A percentile compares a stretch with the other conserved stretches of the same genome.
Evolutionary conservation across 1,140 invertebrate species (phyloP).

Genomic region (Zaprionus vittiger): DNA sequence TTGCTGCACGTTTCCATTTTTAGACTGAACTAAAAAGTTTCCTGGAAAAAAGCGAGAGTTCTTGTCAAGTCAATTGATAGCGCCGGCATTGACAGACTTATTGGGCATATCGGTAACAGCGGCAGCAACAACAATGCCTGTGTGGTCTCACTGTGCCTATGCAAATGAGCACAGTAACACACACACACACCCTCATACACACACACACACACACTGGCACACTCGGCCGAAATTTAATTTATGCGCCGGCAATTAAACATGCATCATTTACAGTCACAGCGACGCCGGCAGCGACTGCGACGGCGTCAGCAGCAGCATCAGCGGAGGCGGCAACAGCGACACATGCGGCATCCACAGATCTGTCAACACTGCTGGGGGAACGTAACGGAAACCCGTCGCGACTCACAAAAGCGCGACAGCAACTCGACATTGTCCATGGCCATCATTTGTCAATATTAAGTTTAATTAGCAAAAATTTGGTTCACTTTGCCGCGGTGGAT

Average conservation of each 20-base stretch:
- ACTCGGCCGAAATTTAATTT: conserved; percentile 75
- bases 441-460: conserved; percentile 82
- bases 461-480: conserved; percentile 73
- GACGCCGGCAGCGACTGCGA: conserved; percentile 41
- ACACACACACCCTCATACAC: conserved; percentile 4
- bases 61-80: conserved; percentile 45
- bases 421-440: conserved; percentile 68
- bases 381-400: conserved; percentile 38
- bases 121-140: conserved; percentile 51
- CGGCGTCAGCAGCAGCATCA: conserved; percentile 55
- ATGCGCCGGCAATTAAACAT: conserved; percentile 81
- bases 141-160: conserved; percentile 53
- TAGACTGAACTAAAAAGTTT: conserved; percentile 23
- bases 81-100: conserved; percentile 49
- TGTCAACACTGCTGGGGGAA: conserved; percentile 68
- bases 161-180: conserved; percentile 52
- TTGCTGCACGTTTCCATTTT: not conserved
- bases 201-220: conserved; percentile 18
- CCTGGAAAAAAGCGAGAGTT: conserved; percentile 29
- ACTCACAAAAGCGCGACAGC: conserved; percentile 47
- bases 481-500: conserved; percentile 12
- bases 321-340: conserved; percentile 69
- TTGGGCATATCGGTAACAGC: conserved; percentile 40
- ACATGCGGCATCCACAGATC: conserved; percentile 70
- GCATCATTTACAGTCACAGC: conserved; percentile 76